These are phyloP conservation scores for Loxodonta africana DNA, from an alignment of 2,113 vertebrate genomes.

Conservation along the genomic window DNA sequence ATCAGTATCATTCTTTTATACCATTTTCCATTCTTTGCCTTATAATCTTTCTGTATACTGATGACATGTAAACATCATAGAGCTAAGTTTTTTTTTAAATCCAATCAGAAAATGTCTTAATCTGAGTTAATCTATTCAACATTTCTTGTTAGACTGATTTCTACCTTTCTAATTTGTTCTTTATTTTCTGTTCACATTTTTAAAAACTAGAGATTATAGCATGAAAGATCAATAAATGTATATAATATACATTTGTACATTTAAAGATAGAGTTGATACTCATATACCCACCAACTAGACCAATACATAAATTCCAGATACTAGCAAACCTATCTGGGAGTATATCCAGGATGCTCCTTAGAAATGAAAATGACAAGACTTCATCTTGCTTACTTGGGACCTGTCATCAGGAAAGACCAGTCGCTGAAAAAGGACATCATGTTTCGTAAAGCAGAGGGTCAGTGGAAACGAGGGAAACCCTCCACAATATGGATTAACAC, in stretches of 20 bases:
- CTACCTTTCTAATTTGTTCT: no score
- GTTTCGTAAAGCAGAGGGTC: no score
- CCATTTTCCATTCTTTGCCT: not conserved
- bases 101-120: not conserved
- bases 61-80: not conserved
- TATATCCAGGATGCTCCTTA: no score
- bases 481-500: no score
- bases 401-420: no score
- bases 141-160: not conserved
- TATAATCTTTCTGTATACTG: not conserved
- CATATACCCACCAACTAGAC: not conserved
- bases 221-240: not conserved
- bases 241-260: not conserved
- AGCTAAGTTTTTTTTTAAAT: not conserved
- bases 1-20: not conserved
- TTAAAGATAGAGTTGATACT: not conserved
- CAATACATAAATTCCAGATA: constrained; percentile 29
- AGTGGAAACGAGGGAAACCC: no score
- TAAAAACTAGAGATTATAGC: not conserved
- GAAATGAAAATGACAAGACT: no score
- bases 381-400: no score
- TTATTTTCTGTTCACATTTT: constrained; percentile 19
- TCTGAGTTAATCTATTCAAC: not conserved
- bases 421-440: no score
- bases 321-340: not conserved